Conservation (phyloP, 2,888 invertebrate species). For the Cryptocephalus primarius region DNA sequence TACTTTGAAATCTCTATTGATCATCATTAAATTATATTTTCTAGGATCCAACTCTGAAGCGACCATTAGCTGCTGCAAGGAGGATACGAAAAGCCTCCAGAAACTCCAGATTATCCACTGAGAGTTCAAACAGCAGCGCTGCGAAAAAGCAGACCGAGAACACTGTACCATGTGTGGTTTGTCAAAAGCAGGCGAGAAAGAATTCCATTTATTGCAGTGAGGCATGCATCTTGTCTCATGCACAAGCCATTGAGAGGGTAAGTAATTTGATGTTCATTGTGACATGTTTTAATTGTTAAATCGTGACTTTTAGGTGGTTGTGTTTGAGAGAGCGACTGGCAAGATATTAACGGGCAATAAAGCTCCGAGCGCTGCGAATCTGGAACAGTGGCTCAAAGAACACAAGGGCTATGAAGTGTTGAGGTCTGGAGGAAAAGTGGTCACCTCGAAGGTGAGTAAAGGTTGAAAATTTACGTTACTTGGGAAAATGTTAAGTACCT, state of each 20-base stretch:
- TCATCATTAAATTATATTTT: constrained; percentile 3
- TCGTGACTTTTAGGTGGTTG: constrained; percentile 43
- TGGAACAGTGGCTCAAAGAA: constrained; percentile 74
- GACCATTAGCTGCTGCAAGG: constrained; percentile 34
- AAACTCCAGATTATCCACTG: constrained; percentile 28
- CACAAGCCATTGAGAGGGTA: constrained; percentile 52
- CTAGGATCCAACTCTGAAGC: constrained; percentile 27
- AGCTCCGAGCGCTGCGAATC: constrained; percentile 70
- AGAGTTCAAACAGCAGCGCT: constrained; percentile 24
- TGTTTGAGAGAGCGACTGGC: constrained; percentile 75
- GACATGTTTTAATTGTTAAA: too few species aligned
- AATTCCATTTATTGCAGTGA: constrained; percentile 85
- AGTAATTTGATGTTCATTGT: constrained; percentile 1
- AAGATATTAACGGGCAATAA: constrained; percentile 62
- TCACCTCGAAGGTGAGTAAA: constrained; percentile 22
- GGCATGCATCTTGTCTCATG: constrained; percentile 75
- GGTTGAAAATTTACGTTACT: not conserved
- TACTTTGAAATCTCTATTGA: too few species aligned
- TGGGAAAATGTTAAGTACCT: too few species aligned
- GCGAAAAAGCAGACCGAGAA: constrained; percentile 7
- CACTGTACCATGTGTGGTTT: constrained; percentile 55
- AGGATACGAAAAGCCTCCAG: constrained; percentile 33
- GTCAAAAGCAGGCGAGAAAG: constrained; percentile 62
- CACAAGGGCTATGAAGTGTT: constrained; percentile 85
- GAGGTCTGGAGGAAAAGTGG: constrained; percentile 41